Percentiles rank a stretch among this genome's conserved stretches.
These are phyloP conservation scores for Sinocyclocheilus maitianheensis DNA, from an alignment of 2,113 vertebrate species.

Conservation along the genomic window DNA sequence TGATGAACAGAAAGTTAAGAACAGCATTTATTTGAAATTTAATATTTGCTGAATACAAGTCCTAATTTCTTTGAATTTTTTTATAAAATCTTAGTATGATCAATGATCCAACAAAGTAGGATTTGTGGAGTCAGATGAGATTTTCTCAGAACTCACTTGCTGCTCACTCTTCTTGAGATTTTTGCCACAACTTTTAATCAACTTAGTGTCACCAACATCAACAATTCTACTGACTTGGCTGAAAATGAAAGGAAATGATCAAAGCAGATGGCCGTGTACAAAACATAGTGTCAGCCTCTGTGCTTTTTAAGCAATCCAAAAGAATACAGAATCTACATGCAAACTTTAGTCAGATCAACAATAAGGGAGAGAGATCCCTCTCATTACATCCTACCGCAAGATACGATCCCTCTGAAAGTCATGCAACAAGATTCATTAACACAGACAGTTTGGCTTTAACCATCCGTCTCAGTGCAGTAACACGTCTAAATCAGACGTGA, in stretches of 20 bases:
- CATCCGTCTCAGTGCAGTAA: neutral
- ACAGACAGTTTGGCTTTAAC: neutral
- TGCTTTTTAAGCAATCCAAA: neutral
- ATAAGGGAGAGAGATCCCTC: neutral
- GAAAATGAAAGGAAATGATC: neutral
- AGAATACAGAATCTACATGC: neutral
- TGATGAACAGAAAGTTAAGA: too few relatives aligned
- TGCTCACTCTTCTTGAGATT: neutral
- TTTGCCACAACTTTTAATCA: neutral
- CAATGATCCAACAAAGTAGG: too few relatives aligned
- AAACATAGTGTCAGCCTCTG: neutral
- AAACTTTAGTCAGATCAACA: neutral
- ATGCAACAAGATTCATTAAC: neutral
- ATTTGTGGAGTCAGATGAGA: too few relatives aligned
- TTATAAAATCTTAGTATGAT: too few relatives aligned
- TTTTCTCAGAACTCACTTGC: neutral
- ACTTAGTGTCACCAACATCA: neutral
- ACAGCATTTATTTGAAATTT: too few relatives aligned
- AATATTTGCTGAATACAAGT: too few relatives aligned
- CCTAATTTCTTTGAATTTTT: too few relatives aligned
- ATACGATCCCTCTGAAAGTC: neutral
- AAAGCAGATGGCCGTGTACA: neutral
- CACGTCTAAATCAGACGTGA: neutral
- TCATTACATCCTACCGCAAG: neutral
- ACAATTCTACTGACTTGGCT: neutral